A percentile compares a stretch with the other conserved stretches of the same genome.
phyloP scores from a whole-genome alignment of 2,113 vertebrate genomes.

The Zosterops borbonicus region DNA sequence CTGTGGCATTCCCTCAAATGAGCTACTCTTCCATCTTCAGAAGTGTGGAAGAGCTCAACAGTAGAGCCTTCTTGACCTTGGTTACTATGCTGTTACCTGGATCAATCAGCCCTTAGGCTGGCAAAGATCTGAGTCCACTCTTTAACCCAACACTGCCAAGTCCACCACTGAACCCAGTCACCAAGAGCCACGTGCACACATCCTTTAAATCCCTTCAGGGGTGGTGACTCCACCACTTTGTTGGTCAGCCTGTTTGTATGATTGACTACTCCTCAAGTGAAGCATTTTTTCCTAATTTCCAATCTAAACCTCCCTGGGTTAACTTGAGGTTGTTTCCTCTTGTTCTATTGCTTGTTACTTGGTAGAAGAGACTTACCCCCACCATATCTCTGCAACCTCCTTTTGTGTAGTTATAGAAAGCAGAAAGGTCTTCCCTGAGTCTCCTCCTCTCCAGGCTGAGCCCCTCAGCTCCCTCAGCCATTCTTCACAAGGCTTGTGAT shows the following conservation, averaged over 20 bases:
- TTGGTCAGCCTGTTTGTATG: background rate
- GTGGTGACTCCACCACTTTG: background rate
- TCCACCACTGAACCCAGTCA: background rate
- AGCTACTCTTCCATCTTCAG: background rate
- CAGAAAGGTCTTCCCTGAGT: background rate
- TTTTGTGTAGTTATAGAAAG: background rate
- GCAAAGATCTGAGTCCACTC: rapidly evolving
- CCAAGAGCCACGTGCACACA: rapidly evolving
- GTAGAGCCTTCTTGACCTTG: background rate
- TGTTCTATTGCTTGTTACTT: background rate
- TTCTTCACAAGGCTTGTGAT: background rate
- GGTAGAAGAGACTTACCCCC: background rate
- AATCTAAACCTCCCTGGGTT: background rate
- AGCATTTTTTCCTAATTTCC: background rate
- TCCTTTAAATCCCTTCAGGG: background rate
- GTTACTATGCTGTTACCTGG: background rate
- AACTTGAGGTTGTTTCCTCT: background rate
- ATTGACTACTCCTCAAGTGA: background rate
- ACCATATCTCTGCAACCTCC: background rate
- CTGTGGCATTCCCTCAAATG: background rate
- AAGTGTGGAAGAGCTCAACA: background rate
- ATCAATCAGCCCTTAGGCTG: background rate
- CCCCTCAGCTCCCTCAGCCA: background rate
- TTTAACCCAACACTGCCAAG: background rate
- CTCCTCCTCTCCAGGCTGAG: background rate